A percentile compares a stretch with the other conserved stretches of the same genome.
These are phyloP conservation scores for Cavia aperea DNA, from an alignment of 2,113 vertebrate species.

Conservation along the genomic window DNA sequence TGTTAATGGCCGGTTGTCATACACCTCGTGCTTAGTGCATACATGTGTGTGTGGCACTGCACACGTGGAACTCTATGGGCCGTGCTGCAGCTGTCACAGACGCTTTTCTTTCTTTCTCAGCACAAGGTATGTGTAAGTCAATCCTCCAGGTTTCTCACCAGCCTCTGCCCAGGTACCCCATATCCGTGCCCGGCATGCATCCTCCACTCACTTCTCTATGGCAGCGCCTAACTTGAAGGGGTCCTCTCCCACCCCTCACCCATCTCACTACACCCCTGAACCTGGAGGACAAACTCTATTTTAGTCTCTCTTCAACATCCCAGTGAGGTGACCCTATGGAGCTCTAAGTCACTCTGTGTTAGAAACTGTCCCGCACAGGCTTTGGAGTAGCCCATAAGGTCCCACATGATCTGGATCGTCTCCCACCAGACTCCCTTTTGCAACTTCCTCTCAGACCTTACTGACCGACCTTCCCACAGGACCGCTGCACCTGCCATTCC, in stretches of 20 bases:
- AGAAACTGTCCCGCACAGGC: neutral
- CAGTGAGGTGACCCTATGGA: neutral
- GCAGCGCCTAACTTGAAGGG: neutral
- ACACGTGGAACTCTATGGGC: fast-evolving
- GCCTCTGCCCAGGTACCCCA: neutral
- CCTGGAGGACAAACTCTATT: neutral
- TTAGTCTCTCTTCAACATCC: neutral
- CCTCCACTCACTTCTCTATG: neutral
- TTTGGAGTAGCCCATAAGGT: neutral
- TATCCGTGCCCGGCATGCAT: neutral
- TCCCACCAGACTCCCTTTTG: neutral
- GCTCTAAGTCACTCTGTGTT: neutral
- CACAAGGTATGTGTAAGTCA: neutral
- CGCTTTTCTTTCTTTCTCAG: neutral
- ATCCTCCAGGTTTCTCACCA: neutral
- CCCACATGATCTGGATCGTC: neutral
- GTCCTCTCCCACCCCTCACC: neutral
- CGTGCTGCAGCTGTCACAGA: fast-evolving
- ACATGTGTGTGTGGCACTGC: neutral
- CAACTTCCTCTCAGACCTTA: neutral
- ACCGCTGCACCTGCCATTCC: neutral
- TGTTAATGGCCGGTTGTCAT: neutral
- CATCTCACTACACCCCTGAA: neutral
- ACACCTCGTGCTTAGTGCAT: too few species aligned
- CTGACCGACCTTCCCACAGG: neutral